Evolutionary conservation across 2,888 invertebrate species (phyloP).

Genomic region (Polyommatus iphigenia): DNA sequence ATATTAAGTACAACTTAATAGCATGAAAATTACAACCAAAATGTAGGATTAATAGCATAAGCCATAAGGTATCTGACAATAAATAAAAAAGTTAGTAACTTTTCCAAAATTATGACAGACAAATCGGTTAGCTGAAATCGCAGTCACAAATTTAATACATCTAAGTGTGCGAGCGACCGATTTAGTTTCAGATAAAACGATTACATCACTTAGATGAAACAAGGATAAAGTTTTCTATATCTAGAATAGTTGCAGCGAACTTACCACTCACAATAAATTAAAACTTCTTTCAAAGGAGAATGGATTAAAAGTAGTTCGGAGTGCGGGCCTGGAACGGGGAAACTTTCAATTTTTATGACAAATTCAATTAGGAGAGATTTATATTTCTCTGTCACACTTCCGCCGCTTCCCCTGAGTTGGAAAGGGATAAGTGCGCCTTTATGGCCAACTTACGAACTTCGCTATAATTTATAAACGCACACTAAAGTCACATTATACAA

Average conservation of each 20-base stretch:
- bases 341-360: conserved; percentile 80
- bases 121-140: conserved; percentile 10
- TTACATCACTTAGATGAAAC: conserved; percentile 64
- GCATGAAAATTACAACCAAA: background rate
- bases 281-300: conserved; percentile 74
- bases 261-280: conserved; percentile 79
- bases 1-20: background rate
- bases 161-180: conserved; percentile 40
- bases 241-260: conserved; percentile 64
- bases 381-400: conserved; percentile 59
- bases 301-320: conserved; percentile 77
- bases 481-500: conserved; percentile 51
- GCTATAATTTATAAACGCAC: conserved; percentile 57
- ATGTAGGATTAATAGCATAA: background rate
- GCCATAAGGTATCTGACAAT: background rate
- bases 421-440: conserved; percentile 55
- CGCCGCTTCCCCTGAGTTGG: conserved; percentile 53
- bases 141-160: conserved; percentile 24
- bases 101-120: background rate
- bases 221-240: conserved; percentile 64
- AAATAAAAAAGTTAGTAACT: background rate
- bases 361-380: conserved; percentile 75
- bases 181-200: conserved; percentile 58
- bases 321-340: conserved; percentile 64
- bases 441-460: conserved; percentile 51